Evolutionary conservation across 2,797 vertebrate genomes (phyloP), one percentile per base, ranked within the genome.

Genomic region (Alectoris magna): DNA sequence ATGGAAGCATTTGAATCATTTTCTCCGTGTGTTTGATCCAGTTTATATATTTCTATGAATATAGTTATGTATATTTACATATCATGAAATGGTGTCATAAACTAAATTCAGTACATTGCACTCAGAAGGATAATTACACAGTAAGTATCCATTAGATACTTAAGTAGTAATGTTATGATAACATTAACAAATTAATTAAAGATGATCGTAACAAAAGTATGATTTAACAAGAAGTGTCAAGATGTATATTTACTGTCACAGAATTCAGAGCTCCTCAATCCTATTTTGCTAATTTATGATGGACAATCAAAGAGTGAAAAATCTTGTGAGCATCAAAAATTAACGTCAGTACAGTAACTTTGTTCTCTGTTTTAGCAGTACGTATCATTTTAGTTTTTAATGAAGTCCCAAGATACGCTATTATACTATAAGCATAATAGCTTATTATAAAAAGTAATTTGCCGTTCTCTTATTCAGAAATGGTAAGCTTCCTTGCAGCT

Each of bases 181-280:
- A 88, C 8, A 63, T 21, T 79, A 93, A 53, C 29, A 82, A 90
- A 78, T 87, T 79, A 83, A 87, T 73, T 78, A 49, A 49, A 92
- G 91, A 84, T 71, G 91, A 73, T 43, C 88, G 64, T 36, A 92
- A 84, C 48, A 93, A 94, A 83, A 75, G 11, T 23, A 70, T 26
- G 24, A 58, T 64, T 91, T 79, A 86, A 77, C 17, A 88, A 15
- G 4, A 90, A 64, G 77, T 84, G 66, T 56, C 5, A 89, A 91
- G 84, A 84, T 34, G 8, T 39, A 29, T 48, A 74, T 26, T 46
- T 90, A 39, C 41, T 84, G 58, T 79, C 27, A 39, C 2, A 9
- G 84, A 84, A 91, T n/a, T 79, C 41, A 46, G 63, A 71, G 34
- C 44, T 86, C 13, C 13, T 69, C 18, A 83, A 13, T 39, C 38